phyloP scores from a whole-genome alignment of 2,888 invertebrate genomes.

The Anthoptus insignis region DNA sequence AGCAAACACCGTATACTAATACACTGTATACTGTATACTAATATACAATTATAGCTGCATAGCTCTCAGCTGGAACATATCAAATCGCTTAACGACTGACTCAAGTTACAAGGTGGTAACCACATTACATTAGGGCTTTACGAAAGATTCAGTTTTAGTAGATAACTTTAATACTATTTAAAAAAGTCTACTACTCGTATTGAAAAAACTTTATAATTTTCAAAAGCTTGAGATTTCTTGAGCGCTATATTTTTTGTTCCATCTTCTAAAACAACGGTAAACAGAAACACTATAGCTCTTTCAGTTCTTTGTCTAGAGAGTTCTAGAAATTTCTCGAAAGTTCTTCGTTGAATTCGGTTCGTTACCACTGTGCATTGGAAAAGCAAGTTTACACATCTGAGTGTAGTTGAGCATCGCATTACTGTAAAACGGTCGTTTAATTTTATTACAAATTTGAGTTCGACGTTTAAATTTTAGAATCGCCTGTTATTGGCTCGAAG shows the following conservation, averaged over 20 bases:
- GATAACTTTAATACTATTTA: too few relatives aligned
- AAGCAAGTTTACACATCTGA: slow-evolving; percentile 11
- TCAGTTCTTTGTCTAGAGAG: slow-evolving; percentile 23
- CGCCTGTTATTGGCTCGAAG: background rate
- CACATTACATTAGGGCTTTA: too few relatives aligned
- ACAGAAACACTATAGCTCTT: slow-evolving; percentile 12
- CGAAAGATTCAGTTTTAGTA: too few relatives aligned
- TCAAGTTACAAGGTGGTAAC: too few relatives aligned
- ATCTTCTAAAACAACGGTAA: slow-evolving; percentile 2
- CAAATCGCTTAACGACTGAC: too few relatives aligned
- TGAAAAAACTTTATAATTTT: background rate
- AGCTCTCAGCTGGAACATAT: too few relatives aligned
- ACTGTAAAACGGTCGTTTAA: slow-evolving; percentile 8
- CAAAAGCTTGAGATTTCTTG: background rate
- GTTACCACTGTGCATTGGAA: slow-evolving; percentile 12
- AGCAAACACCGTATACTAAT: too few relatives aligned
- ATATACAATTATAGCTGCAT: too few relatives aligned
- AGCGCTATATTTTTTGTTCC: background rate
- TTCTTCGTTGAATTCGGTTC: slow-evolving; percentile 16
- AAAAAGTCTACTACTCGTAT: too few relatives aligned
- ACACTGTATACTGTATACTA: too few relatives aligned
- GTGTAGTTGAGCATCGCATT: slow-evolving; percentile 14
- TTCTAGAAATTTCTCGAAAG: slow-evolving; percentile 21
- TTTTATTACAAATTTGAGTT: slow-evolving; percentile 9
- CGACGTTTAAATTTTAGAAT: slow-evolving; percentile 11